These are phyloP conservation scores for Melitaea athalia DNA, from an alignment of 2,888 invertebrate genomes.

Conservation along the genomic window DNA sequence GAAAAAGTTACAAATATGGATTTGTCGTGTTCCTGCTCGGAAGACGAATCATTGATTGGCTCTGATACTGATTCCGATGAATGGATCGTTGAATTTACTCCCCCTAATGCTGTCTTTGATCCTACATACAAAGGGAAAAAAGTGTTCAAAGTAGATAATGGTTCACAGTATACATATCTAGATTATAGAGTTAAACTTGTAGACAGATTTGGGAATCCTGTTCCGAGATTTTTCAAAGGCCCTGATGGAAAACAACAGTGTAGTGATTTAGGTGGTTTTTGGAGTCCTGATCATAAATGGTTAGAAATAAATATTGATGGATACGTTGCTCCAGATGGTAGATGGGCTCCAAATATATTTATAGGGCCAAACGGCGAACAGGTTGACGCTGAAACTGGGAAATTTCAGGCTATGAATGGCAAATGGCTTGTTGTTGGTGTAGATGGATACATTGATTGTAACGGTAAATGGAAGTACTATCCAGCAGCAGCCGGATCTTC, in stretches of 20 bases:
- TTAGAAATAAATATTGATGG: slow-evolving; percentile 71
- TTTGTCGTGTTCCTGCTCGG: slow-evolving; percentile 71
- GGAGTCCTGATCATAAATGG: slow-evolving; percentile 68
- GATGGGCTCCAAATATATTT: slow-evolving; percentile 68
- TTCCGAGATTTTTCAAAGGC: slow-evolving; percentile 70
- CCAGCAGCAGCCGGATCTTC: slow-evolving; percentile 39
- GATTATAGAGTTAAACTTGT: slow-evolving; percentile 70
- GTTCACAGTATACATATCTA: slow-evolving; percentile 66
- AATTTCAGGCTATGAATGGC: slow-evolving; percentile 61
- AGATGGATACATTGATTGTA: slow-evolving; percentile 66
- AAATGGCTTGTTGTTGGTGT: slow-evolving; percentile 67
- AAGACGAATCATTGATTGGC: slow-evolving; percentile 53
- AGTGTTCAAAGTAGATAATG: slow-evolving; percentile 50
- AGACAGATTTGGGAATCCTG: slow-evolving; percentile 66
- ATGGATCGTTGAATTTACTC: slow-evolving; percentile 77
- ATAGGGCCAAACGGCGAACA: slow-evolving; percentile 65
- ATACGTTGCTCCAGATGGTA: slow-evolving; percentile 64
- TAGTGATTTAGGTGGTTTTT: slow-evolving; percentile 76
- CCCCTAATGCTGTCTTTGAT: slow-evolving; percentile 67
- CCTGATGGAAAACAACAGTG: slow-evolving; percentile 72
- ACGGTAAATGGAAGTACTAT: slow-evolving; percentile 65
- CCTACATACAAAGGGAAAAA: slow-evolving; percentile 62
- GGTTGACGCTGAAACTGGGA: slow-evolving; percentile 63
- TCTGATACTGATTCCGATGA: slow-evolving; percentile 74
- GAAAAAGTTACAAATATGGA: slow-evolving; percentile 55